Percentiles rank a stretch among this genome's conserved stretches.
These are phyloP conservation scores for Lophotriccus pileatus DNA, from an alignment of 2,797 vertebrate genomes.

Conservation along the genomic window DNA sequence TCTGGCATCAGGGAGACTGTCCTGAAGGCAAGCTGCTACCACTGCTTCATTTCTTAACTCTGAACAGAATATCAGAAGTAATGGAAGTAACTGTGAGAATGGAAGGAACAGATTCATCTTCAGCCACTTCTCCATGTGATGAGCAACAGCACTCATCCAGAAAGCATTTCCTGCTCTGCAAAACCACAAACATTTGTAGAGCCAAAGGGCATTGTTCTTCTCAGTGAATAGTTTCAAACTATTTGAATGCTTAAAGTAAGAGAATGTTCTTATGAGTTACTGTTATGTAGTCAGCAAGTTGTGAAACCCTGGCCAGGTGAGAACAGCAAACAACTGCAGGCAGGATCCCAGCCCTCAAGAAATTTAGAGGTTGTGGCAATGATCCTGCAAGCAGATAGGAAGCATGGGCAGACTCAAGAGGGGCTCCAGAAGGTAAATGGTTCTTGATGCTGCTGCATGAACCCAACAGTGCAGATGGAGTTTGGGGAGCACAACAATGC, in stretches of 20 bases:
- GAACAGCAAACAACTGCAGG: not conserved
- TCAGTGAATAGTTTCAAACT: constrained; percentile 51
- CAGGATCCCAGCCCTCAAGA: not conserved
- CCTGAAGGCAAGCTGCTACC: not conserved
- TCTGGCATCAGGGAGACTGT: not conserved
- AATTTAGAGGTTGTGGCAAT: not conserved
- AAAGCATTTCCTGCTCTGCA: constrained; percentile 62
- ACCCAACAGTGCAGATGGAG: not conserved
- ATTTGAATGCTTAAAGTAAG: constrained; percentile 31
- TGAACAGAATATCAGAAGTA: constrained; percentile 61
- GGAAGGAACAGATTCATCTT: constrained; percentile 43
- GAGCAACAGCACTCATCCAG: constrained; percentile 46
- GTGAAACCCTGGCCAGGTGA: constrained; percentile 15
- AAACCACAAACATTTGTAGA: constrained; percentile 52
- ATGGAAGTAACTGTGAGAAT: constrained; percentile 56
- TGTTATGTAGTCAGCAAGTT: constrained; percentile 9
- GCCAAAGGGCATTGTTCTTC: constrained; percentile 54
- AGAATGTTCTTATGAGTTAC: not conserved
- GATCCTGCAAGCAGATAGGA: not conserved
- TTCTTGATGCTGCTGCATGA: not conserved
- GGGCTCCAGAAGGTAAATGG: not conserved
- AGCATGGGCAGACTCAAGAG: not conserved
- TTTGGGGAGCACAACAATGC: not conserved
- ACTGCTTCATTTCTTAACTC: constrained; percentile 22
- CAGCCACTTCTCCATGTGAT: constrained; percentile 40